These are phyloP conservation scores for Amazona guildingii DNA, from an alignment of 2,113 vertebrate genomes.

Conservation along the genomic window DNA sequence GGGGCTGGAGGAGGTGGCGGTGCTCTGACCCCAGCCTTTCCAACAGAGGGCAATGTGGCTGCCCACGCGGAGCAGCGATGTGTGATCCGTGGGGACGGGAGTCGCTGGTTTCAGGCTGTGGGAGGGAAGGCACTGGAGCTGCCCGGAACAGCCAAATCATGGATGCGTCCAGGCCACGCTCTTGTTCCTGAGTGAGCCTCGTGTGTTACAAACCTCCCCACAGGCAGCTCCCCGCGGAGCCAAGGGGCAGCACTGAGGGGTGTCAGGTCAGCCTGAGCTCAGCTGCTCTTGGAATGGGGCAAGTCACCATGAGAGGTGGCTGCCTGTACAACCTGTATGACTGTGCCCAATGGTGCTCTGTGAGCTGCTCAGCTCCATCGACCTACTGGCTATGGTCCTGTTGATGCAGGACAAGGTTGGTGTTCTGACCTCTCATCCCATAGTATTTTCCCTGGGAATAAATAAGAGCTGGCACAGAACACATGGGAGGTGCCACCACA, in stretches of 20 bases:
- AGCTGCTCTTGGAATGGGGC: background rate
- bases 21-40: constrained; percentile 49
- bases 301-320: background rate
- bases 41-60: rapidly evolving
- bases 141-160: background rate
- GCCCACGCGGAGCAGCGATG: rapidly evolving
- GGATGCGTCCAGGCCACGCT: background rate
- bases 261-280: background rate
- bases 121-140: background rate
- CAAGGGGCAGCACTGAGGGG: background rate
- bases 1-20: constrained; percentile 60
- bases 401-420: background rate
- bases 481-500: rapidly evolving
- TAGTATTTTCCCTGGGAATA: background rate
- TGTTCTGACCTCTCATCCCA: background rate
- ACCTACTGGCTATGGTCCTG: background rate
- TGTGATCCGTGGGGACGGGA: rapidly evolving
- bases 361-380: background rate
- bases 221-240: background rate
- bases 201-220: background rate
- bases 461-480: background rate
- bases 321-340: background rate
- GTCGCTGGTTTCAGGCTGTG: too few relatives aligned
- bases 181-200: background rate
- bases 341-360: background rate